phyloP scores from a whole-genome alignment of 2,888 invertebrate genomes.

The Ectobius pallidus region DNA sequence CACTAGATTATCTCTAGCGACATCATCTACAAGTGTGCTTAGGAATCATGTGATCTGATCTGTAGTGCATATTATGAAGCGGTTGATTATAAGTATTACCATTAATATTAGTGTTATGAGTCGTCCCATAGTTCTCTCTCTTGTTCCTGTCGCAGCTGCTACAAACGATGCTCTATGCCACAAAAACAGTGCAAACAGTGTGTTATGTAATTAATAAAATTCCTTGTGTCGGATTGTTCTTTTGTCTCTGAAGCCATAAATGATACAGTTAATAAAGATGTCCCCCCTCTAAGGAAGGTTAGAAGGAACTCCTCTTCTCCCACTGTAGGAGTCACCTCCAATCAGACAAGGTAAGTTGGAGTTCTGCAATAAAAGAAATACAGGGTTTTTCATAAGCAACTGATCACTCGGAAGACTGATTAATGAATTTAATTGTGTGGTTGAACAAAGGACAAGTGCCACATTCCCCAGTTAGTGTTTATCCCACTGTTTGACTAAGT shows the following conservation, averaged over 20 bases:
- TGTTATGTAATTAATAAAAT: neutral
- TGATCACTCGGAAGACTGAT: too few relatives aligned
- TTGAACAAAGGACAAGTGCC: too few relatives aligned
- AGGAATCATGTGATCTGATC: constrained; percentile 23
- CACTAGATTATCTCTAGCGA: constrained; percentile 23
- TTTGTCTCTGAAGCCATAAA: constrained; percentile 26
- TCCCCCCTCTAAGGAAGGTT: neutral
- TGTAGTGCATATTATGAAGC: constrained; percentile 28
- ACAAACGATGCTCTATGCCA: constrained; percentile 11
- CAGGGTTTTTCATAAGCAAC: too few relatives aligned
- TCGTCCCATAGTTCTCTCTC: neutral
- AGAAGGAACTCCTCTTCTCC: neutral
- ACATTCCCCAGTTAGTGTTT: too few relatives aligned
- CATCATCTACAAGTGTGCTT: constrained; percentile 33
- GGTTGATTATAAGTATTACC: constrained; percentile 20
- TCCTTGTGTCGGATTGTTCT: constrained; percentile 20
- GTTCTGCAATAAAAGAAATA: constrained; percentile 9
- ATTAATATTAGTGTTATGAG: constrained; percentile 24
- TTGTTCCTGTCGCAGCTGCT: neutral
- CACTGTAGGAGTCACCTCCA: neutral
- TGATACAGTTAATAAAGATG: constrained; percentile 15
- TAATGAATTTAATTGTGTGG: too few relatives aligned
- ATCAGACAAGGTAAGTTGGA: neutral
- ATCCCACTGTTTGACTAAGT: too few relatives aligned
- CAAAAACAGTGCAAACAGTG: neutral